Evolutionary conservation across 2,113 vertebrate species (phyloP).

Genomic region (Varanus salvator): DNA sequence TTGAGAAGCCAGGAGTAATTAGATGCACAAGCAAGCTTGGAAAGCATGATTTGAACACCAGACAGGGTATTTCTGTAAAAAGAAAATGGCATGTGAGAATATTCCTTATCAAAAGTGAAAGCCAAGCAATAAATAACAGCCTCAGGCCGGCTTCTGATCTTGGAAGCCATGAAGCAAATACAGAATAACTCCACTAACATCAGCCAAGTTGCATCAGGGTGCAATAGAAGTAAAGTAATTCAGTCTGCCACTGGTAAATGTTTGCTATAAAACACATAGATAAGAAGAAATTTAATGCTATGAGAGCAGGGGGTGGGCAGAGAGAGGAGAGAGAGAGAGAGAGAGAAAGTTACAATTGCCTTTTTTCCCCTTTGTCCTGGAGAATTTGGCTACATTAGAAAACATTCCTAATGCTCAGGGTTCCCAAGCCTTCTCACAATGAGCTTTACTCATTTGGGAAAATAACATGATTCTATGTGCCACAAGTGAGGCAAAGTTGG

Average conservation of each 20-base stretch:
- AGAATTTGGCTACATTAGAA: constrained; percentile 57
- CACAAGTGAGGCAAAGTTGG: neutral
- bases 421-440: constrained; percentile 1
- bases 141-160: constrained; percentile 49
- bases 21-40: constrained; percentile 28
- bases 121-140: constrained; percentile 46
- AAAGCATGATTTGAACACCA: constrained; percentile 48
- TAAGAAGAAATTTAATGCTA: constrained; percentile 44
- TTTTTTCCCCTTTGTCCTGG: constrained; percentile 43
- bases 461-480: neutral
- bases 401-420: constrained; percentile 31
- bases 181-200: constrained; percentile 28
- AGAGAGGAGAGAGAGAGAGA: neutral
- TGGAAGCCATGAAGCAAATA: neutral
- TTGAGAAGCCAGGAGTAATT: constrained; percentile 50
- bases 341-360: constrained; percentile 37
- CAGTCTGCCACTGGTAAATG: constrained; percentile 36
- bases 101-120: constrained; percentile 55
- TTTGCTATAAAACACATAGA: constrained; percentile 44
- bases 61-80: constrained; percentile 54
- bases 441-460: neutral
- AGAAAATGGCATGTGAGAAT: constrained; percentile 19
- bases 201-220: neutral
- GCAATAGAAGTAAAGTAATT: constrained; percentile 10
- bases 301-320: constrained; percentile 8